These are phyloP conservation scores for Odobenus rosmarus DNA, from an alignment of 2,113 vertebrate species.

Conservation along the genomic window DNA sequence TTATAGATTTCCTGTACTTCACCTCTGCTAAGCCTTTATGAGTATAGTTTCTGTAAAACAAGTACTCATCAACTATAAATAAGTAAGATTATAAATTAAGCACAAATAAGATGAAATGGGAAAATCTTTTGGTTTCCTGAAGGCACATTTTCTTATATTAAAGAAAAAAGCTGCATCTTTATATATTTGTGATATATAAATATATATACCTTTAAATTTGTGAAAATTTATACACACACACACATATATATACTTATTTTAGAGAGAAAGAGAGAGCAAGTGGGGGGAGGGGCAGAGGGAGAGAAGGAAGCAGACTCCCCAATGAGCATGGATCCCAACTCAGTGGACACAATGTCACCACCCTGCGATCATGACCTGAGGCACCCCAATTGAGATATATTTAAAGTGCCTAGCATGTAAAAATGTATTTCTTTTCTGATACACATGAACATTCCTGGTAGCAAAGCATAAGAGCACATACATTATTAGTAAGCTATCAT, in stretches of 20 bases:
- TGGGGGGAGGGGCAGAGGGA: too few species aligned
- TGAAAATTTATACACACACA: neutral
- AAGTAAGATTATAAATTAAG: slow-evolving; percentile 10
- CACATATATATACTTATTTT: too few species aligned
- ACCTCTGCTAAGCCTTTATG: neutral
- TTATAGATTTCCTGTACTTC: neutral
- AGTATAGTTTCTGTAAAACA: neutral
- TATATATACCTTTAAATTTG: neutral
- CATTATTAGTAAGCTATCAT: slow-evolving; percentile 18
- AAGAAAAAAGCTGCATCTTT: neutral
- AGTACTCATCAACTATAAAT: neutral
- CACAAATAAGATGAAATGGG: neutral
- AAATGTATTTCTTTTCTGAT: slow-evolving; percentile 15
- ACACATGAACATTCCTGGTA: neutral
- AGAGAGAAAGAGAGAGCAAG: too few species aligned
- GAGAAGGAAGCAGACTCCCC: neutral
- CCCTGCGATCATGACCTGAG: neutral
- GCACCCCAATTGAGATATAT: neutral
- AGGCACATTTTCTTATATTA: neutral
- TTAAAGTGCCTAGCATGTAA: neutral
- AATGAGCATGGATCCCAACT: neutral
- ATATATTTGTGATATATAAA: too few species aligned
- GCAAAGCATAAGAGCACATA: neutral
- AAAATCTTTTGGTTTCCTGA: neutral
- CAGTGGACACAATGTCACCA: neutral